phyloP scores from a whole-genome alignment of 2,113 vertebrate genomes.

The Rutilus rutilus region DNA sequence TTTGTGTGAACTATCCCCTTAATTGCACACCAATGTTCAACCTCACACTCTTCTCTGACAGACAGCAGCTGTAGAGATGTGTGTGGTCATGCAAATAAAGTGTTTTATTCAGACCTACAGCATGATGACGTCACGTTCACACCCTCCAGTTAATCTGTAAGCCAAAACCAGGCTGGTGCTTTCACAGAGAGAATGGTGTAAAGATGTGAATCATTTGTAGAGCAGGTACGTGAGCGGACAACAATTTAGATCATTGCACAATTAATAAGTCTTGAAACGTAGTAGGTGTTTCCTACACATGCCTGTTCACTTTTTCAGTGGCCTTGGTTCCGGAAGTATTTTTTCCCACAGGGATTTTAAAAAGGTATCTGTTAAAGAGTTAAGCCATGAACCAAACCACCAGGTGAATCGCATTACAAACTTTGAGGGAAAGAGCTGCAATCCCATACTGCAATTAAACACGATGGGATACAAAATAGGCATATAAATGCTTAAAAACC shows the following conservation, averaged over 20 bases:
- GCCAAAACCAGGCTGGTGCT: background rate
- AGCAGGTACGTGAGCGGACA: background rate
- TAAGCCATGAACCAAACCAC: background rate
- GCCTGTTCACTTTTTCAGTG: background rate
- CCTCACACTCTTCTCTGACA: background rate
- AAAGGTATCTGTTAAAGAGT: background rate
- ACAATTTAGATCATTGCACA: background rate
- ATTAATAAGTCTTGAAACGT: background rate
- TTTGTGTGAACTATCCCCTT: too few species aligned
- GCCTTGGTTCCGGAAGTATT: background rate
- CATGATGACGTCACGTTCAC: background rate
- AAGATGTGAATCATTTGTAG: background rate
- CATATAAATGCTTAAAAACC: background rate
- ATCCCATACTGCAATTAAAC: background rate
- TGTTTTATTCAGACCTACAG: background rate
- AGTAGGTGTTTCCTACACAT: background rate
- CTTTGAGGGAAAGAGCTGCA: background rate
- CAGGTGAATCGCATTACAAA: background rate
- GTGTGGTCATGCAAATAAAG: background rate
- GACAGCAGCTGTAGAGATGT: conserved; percentile 1
- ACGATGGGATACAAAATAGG: background rate
- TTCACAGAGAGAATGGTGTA: background rate
- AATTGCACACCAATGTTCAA: background rate
- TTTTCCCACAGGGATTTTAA: background rate
- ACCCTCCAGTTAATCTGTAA: background rate